Evolutionary conservation across 2,113 vertebrate genomes (phyloP).

Genomic region (Tricholaema leucomelas): DNA sequence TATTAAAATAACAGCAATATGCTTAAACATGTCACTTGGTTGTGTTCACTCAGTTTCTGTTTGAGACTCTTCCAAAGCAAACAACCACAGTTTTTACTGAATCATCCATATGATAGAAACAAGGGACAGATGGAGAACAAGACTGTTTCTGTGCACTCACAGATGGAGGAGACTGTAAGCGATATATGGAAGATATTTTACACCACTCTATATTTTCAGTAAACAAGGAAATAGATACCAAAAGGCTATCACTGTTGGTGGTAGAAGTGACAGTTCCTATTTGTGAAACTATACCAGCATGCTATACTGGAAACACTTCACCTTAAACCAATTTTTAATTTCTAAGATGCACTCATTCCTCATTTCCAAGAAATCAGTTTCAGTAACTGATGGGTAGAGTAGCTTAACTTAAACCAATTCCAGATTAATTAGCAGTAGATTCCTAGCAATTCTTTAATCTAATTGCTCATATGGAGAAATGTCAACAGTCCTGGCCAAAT

Average conservation of each 20-base stretch:
- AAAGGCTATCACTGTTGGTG: neutral
- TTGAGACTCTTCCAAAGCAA: neutral
- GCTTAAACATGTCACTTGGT: neutral
- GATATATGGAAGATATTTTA: neutral
- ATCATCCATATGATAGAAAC: neutral
- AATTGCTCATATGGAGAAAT: neutral
- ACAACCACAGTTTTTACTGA: neutral
- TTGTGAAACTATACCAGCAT: neutral
- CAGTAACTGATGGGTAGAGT: neutral
- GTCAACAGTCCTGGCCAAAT: neutral
- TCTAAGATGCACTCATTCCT: neutral
- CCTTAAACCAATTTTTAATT: neutral
- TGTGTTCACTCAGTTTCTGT: neutral
- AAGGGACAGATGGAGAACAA: conserved; percentile 43
- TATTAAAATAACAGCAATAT: neutral
- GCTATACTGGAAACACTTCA: neutral
- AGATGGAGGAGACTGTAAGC: neutral
- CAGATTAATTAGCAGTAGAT: neutral
- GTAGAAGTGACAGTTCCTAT: neutral
- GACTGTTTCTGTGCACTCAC: neutral
- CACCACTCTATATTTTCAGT: conserved; percentile 26
- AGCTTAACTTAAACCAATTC: neutral
- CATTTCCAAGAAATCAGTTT: neutral
- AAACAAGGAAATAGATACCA: conserved; percentile 23
- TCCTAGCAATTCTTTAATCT: neutral